Percentiles rank a stretch among this genome's conserved stretches.
Evolutionary conservation across 1,140 invertebrate species (phyloP).

Genomic region (Paraescarpia echinospica): DNA sequence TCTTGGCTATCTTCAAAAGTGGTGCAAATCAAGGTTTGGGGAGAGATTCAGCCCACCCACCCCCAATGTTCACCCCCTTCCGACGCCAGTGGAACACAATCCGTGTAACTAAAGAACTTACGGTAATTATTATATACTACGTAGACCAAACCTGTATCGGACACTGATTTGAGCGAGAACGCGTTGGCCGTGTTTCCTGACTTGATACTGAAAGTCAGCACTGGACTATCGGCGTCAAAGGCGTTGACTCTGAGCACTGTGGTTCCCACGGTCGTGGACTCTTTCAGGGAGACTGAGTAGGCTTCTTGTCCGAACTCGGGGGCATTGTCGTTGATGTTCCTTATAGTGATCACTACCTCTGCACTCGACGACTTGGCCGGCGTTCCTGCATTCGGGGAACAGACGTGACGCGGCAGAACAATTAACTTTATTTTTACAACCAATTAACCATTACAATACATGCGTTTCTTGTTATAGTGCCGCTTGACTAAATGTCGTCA

Average conservation of each 20-base stretch:
- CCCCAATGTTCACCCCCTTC: no score
- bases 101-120: no score
- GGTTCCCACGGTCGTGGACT: neutral
- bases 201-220: neutral
- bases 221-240: neutral
- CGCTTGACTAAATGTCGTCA: no score
- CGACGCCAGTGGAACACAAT: no score
- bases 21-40: no score
- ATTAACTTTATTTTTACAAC: no score
- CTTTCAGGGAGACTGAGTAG: neutral
- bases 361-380: neutral
- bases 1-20: no score
- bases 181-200: neutral
- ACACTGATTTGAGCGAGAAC: neutral
- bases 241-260: neutral
- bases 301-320: neutral
- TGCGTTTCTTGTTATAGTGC: no score
- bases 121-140: neutral
- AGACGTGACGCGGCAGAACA: neutral
- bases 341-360: neutral
- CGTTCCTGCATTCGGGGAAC: neutral
- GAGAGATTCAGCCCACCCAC: no score
- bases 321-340: neutral
- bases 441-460: no score
- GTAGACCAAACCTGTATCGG: neutral